Conservation (phyloP, 2,888 invertebrate species). For the Dendrolimus houi region DNA sequence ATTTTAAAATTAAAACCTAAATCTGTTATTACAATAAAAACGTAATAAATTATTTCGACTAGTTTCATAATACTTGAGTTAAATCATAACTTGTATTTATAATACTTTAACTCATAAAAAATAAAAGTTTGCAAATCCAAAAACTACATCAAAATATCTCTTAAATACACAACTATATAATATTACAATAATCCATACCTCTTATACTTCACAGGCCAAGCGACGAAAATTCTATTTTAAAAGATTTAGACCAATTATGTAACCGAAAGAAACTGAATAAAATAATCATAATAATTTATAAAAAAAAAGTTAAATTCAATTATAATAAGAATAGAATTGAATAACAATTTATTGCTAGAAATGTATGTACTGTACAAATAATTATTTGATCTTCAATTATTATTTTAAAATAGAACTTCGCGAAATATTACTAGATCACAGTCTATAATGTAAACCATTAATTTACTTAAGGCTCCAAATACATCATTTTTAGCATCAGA, state of each 20-base stretch:
- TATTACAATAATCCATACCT: constrained; percentile 14
- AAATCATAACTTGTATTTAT: constrained; percentile 14
- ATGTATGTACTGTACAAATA: neutral
- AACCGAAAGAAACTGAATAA: constrained; percentile 7
- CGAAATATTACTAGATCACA: constrained; percentile 73
- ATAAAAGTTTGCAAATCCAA: neutral
- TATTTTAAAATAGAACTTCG: constrained; percentile 68
- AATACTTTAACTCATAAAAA: neutral
- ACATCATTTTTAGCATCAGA: neutral
- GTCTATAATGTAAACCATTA: constrained; percentile 66
- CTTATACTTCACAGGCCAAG: constrained; percentile 53
- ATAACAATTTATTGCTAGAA: neutral
- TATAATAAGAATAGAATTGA: constrained; percentile 5
- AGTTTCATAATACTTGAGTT: constrained; percentile 67
- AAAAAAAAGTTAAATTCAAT: constrained; percentile 7
- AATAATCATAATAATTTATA: constrained; percentile 6
- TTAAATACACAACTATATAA: constrained; percentile 19
- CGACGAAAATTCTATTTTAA: constrained; percentile 62
- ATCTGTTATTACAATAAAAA: constrained; percentile 5
- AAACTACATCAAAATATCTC: constrained; percentile 12
- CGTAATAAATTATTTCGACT: constrained; percentile 32
- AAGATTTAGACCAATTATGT: constrained; percentile 26
- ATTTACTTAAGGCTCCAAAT: constrained; percentile 30
- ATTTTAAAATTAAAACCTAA: constrained; percentile 3
- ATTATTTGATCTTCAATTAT: constrained; percentile 3